Evolutionary conservation across 2,888 invertebrate species (phyloP), one percentile per base, ranked within the genome.

Genomic region (Cantharis lateralis): DNA sequence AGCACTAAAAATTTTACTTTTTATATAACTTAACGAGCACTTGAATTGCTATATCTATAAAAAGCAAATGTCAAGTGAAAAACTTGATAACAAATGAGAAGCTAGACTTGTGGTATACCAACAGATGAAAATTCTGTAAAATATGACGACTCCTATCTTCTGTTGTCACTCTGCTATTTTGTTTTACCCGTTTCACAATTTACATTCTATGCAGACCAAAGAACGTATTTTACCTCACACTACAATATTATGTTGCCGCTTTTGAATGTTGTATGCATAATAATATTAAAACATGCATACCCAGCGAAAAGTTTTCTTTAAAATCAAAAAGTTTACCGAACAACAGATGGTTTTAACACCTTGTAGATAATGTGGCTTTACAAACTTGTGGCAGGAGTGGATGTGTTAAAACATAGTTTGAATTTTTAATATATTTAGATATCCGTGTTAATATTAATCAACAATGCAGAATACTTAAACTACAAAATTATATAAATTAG

Each of bases 141-240:
- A 81, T 81, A 81, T 81, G 82, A 82, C 79, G 81, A 79, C 81
- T 80, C 75, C 80, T 81, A 82, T 81, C 82, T 82, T 78, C 77
- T 78, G 77, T 77, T 80, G 75, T 77, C 77, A 77, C 74, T 73
- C 71, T 73, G 68, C 71, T 77, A 77, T 71, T 75, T 73, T 76
- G 72, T 75, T 77, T 79, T 77, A 71, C 75, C 75, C 79, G 76
- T 71, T 75, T 75, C 75, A 71, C 62, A 77, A 79, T 79, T 79
- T 79, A 75, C 79, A 79, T 79, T 79, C 79, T 75, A 73, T 75
- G 78, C 64, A 73, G 79, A 77, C 77, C 75, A 73, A 69, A 69
- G 74, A 79, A 77, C 77, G 77, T 79, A 79, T 79, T 79, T 79
- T 75, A 79, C 77, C 79, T 69, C 79, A 78, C 68, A 72, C 79